Conservation (phyloP, 2,113 vertebrate genomes). For the Mandrillus leucophaeus region DNA sequence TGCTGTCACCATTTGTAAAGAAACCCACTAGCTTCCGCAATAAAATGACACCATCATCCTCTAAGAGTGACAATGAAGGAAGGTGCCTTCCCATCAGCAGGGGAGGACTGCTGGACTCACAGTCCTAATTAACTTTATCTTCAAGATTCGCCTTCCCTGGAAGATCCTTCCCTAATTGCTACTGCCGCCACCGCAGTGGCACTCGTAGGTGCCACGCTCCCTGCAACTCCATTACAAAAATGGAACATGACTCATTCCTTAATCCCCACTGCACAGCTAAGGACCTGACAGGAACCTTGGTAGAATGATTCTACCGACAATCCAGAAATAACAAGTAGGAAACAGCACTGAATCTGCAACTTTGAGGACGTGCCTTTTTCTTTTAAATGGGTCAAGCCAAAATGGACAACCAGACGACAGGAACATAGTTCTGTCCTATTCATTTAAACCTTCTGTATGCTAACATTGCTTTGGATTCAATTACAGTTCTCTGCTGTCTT, state of each 20-base stretch:
- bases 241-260: neutral
- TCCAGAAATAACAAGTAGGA: neutral
- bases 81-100: neutral
- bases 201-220: neutral
- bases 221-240: neutral
- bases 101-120: neutral
- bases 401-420: neutral
- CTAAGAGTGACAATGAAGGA: neutral
- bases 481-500: neutral
- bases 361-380: neutral
- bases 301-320: neutral
- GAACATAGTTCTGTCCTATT: neutral
- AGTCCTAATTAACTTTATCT: neutral
- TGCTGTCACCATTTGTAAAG: neutral
- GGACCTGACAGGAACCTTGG: neutral
- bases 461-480: neutral
- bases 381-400: neutral
- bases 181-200: neutral
- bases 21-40: neutral
- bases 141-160: neutral
- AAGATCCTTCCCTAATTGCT: neutral
- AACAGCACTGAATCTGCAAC: neutral
- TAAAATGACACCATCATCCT: neutral
- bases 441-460: neutral
- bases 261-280: neutral